Evolutionary conservation across 1,140 invertebrate genomes (phyloP), one percentile per base, ranked within the genome.

Genomic region (Coelopa frigida): DNA sequence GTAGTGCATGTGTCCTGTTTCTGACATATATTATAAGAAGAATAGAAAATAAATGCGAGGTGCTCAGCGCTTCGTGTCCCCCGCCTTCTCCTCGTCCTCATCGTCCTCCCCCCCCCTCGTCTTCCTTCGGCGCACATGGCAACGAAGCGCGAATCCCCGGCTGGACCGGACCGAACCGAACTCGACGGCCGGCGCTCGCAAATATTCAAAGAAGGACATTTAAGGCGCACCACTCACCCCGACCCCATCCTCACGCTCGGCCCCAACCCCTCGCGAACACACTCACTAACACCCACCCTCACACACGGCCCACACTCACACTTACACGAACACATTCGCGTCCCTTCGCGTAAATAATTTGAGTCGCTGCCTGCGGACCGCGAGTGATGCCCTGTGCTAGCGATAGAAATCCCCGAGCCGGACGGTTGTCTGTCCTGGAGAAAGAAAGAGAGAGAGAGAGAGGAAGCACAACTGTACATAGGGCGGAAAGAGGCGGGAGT

Each of bases 201-300:
- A 64, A 64, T 64, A 64, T 64, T 64, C 61, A 64, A 64, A 58
- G 61, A 64, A 64, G 61, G 61, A 64, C 58, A 64, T 61, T 64
- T 59, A 58, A 57, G 61, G 64, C 56, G n/a, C n/a, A n/a, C n/a
- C n/a, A n/a, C n/a, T n/a, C n/a, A n/a, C n/a, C n/a, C n/a, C n/a
- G n/a, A n/a, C n/a, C n/a, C n/a, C n/a, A n/a, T n/a, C n/a, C n/a
- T n/a, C n/a, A n/a, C n/a, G n/a, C n/a, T n/a, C n/a, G n/a, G n/a
- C n/a, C n/a, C n/a, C n/a, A n/a, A n/a, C n/a, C n/a, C n/a, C n/a
- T n/a, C n/a, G n/a, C n/a, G n/a, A n/a, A n/a, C n/a, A n/a, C n/a
- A n/a, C n/a, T n/a, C n/a, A n/a, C n/a, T n/a, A n/a, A n/a, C n/a
- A n/a, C n/a, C n/a, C n/a, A 10, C 21, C 24, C 32, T n/a, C 33